Evolutionary conservation across 2,888 invertebrate species (phyloP).

Genomic region (Rotaria magnacalcarata): DNA sequence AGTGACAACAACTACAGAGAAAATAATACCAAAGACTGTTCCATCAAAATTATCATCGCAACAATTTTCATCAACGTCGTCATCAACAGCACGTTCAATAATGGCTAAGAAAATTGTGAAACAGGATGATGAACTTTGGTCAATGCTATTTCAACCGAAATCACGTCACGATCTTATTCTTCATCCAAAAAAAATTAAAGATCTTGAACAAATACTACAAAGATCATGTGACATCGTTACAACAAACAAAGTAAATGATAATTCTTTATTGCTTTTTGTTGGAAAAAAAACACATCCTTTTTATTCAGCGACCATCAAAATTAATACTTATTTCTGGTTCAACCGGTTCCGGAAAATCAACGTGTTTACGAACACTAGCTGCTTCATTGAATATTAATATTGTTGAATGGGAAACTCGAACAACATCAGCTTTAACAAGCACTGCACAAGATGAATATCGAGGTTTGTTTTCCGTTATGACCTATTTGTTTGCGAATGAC

Average conservation of each 20-base stretch:
- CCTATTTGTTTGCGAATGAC: too few species aligned
- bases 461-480: not conserved
- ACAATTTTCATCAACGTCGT: not conserved
- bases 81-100: not conserved
- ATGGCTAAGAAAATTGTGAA: not conserved
- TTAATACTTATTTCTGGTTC: not conserved
- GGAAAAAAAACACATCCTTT: not conserved
- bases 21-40: not conserved
- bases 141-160: not conserved
- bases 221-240: not conserved
- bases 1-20: not conserved
- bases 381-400: constrained; percentile 17
- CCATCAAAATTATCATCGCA: not conserved
- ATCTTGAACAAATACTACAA: not conserved
- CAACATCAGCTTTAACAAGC: constrained; percentile 4
- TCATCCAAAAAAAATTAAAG: constrained; percentile 7
- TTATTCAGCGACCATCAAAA: not conserved
- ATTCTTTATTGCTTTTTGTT: too few species aligned
- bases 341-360: not conserved
- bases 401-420: constrained; percentile 25
- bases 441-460: not conserved
- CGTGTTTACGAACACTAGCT: not conserved
- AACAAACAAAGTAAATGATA: not conserved
- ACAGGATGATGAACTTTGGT: not conserved
- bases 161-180: not conserved